These are phyloP conservation scores for Phylloscopus trochilus DNA, from an alignment of 2,113 vertebrate species.

Conservation along the genomic window DNA sequence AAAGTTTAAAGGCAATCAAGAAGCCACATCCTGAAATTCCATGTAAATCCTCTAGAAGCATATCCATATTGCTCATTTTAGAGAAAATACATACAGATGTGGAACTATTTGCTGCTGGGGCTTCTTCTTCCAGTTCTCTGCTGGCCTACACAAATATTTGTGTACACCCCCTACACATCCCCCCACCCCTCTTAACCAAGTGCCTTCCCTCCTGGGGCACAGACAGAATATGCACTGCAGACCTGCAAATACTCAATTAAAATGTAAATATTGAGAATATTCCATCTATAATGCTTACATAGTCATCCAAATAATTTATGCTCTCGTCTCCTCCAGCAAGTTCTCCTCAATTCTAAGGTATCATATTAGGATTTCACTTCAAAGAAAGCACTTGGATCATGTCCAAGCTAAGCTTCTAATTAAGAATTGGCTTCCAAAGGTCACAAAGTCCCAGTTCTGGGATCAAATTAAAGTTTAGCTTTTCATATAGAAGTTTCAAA, in stretches of 20 bases:
- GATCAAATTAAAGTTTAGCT: not conserved
- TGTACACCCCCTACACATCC: rapidly evolving
- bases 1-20: not conserved
- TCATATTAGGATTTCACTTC: not conserved
- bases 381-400: not conserved
- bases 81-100: not conserved
- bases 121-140: not conserved
- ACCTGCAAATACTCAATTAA: not conserved
- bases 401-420: not conserved
- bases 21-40: not conserved
- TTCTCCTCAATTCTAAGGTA: not conserved
- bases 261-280: not conserved
- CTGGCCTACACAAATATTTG: not conserved
- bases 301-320: not conserved
- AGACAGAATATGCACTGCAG: not conserved
- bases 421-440: not conserved
- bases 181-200: not conserved
- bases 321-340: not conserved
- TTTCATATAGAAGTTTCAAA: not conserved
- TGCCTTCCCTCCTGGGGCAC: not conserved
- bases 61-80: not conserved
- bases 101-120: not conserved
- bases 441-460: not conserved
- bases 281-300: not conserved
- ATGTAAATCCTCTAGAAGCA: not conserved